Base-by-base conservation (phyloP, 2,797 vertebrate genomes). In the Eremophila alpestris region DNA sequence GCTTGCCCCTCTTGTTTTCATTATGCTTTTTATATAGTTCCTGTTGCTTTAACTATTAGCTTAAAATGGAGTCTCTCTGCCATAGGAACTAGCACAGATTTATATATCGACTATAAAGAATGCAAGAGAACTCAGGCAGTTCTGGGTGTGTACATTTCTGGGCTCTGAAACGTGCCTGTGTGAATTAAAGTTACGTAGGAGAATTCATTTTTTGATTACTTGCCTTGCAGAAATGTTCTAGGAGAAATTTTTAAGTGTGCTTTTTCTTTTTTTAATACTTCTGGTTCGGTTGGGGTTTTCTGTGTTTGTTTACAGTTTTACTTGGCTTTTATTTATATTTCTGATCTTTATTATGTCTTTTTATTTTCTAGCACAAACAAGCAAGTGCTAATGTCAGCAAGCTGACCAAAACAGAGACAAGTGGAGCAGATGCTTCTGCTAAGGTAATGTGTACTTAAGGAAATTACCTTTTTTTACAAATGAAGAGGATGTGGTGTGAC, bases 301-400 rank as follows among this genome's bases (percentile, higher is more conserved):
- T 46, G n/a, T 24, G 29, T 36, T 75, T 30, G 5, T 38, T 76
- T 56, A 23, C 19, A 23, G 15, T 74, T 88, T 74, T 41, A 18
- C 27, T 69, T 79, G 24, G 5, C 11, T 76, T 65, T 60, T 65
- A 13, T 52, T 5, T 32, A 1, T 15, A 7, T 46, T 88, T 68
- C 27, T 90, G 36, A 85, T 3, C 1, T 64, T 36, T 74, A 2
- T 38, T 70, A 8, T 36, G 13, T 70, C 60, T 67, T 65, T 74
- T 52, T 38, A 4, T 69, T 63, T 92, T 93, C 11, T 23, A 98
- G 97, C 95, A 96, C 62, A 96, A 94, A 56, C 13, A 90, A 87
- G 30, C 67, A 77, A 90, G 64, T 63, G 70, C 27, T 55, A 23
- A 71, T 58, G 82, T 78, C 63, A 92, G 60, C 60, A 92, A 95